phyloP scores from a whole-genome alignment of 2,113 vertebrate genomes.

The Rhynchopsitta pachyrhyncha region DNA sequence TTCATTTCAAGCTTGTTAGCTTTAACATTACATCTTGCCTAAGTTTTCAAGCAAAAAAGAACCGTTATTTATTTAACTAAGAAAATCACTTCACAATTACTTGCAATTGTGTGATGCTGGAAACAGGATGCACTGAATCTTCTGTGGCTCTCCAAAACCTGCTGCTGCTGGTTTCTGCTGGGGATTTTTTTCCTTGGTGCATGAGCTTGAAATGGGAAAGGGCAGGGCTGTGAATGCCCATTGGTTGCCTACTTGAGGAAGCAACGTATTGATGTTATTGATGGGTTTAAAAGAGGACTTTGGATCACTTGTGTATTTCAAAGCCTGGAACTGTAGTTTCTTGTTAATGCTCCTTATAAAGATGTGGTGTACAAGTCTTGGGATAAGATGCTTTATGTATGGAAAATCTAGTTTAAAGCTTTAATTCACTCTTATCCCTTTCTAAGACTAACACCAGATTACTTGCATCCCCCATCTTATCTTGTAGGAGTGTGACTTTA shows the following conservation, averaged over 20 bases:
- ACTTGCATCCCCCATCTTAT: background rate
- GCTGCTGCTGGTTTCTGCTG: background rate
- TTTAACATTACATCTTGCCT: constrained; percentile 1
- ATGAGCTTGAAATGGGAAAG: background rate
- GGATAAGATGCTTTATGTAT: background rate
- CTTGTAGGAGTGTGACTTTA: background rate
- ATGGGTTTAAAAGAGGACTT: background rate
- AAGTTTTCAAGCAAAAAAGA: background rate
- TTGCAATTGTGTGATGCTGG: background rate
- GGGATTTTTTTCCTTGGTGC: background rate
- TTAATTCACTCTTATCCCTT: background rate
- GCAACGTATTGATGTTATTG: background rate
- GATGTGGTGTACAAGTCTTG: background rate
- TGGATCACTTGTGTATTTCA: background rate
- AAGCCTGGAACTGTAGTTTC: background rate
- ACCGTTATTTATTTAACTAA: background rate
- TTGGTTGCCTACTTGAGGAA: background rate
- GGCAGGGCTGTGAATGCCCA: background rate
- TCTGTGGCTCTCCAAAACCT: background rate
- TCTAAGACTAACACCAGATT: background rate
- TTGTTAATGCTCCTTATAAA: background rate
- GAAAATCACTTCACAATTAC: background rate
- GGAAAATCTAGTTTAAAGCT: background rate
- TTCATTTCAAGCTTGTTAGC: constrained; percentile 8
- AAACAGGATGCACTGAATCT: background rate